Conservation (phyloP, 2,113 vertebrate genomes). For the Burhinus oedicnemus region DNA sequence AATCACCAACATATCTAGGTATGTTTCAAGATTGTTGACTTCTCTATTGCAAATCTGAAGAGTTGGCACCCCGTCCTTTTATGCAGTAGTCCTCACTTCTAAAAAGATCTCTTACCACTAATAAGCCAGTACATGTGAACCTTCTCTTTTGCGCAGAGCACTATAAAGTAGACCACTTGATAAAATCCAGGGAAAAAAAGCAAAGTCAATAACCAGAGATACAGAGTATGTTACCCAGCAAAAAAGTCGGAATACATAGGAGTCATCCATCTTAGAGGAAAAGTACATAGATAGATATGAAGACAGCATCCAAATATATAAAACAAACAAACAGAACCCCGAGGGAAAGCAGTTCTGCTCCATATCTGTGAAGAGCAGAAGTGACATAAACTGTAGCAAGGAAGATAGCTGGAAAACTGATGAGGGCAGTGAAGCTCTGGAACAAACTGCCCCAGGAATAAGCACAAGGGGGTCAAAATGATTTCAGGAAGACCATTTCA, state of each 20-base stretch:
- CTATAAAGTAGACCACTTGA: neutral
- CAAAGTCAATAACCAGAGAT: neutral
- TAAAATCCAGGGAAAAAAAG: neutral
- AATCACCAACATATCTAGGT: neutral
- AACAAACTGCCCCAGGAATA: neutral
- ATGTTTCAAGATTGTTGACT: neutral
- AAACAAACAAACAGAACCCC: neutral
- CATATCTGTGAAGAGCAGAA: neutral
- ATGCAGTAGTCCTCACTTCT: neutral
- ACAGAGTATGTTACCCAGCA: neutral
- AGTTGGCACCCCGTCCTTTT: neutral
- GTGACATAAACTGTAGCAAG: neutral
- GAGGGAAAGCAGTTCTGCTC: neutral
- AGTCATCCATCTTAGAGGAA: neutral
- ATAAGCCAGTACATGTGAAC: too few relatives aligned
- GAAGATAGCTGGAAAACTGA: neutral
- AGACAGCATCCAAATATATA: neutral
- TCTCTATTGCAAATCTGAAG: neutral
- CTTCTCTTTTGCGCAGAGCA: neutral
- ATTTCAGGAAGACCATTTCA: neutral
- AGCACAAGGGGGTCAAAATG: neutral
- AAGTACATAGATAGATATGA: neutral
- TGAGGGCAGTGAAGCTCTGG: neutral
- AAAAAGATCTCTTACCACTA: neutral
- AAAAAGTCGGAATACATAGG: neutral